A percentile compares a stretch with the other conserved stretches of the same genome.
Conservation (phyloP, 2,113 vertebrate species). For the Corythaeola cristata region DNA sequence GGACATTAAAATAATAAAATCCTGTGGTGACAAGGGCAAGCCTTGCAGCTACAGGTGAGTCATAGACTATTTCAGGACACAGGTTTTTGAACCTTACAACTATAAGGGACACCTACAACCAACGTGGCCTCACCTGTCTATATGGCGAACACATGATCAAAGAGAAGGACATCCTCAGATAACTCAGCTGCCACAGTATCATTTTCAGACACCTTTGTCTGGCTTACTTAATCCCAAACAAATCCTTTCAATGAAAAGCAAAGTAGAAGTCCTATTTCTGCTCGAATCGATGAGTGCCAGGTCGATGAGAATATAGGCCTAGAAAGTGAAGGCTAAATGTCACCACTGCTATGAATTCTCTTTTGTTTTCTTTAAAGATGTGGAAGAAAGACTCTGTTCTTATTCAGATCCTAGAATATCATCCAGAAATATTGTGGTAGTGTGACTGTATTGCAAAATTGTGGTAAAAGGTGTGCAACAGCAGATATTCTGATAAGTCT, state of each 20-base stretch:
- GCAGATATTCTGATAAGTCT: neutral
- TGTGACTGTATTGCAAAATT: neutral
- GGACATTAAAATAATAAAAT: conserved; percentile 21
- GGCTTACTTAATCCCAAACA: neutral
- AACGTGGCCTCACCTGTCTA: neutral
- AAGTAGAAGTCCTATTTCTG: neutral
- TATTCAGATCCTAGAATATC: neutral
- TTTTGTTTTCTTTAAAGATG: neutral
- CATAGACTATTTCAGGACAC: neutral
- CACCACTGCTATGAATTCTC: neutral
- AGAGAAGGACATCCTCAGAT: neutral
- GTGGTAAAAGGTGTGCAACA: neutral
- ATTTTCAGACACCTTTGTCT: neutral
- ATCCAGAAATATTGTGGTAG: neutral
- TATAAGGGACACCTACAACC: neutral
- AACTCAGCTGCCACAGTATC: neutral
- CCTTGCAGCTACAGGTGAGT: neutral
- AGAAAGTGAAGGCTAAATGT: neutral
- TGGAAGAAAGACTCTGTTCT: neutral
- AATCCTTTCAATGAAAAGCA: neutral
- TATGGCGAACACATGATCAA: neutral
- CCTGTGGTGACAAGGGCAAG: neutral
- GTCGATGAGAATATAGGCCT: neutral
- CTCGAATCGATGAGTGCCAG: neutral
- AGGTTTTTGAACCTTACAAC: neutral